Conservation (phyloP, 2,888 invertebrate species). For the Himalopsyche anomala region DNA sequence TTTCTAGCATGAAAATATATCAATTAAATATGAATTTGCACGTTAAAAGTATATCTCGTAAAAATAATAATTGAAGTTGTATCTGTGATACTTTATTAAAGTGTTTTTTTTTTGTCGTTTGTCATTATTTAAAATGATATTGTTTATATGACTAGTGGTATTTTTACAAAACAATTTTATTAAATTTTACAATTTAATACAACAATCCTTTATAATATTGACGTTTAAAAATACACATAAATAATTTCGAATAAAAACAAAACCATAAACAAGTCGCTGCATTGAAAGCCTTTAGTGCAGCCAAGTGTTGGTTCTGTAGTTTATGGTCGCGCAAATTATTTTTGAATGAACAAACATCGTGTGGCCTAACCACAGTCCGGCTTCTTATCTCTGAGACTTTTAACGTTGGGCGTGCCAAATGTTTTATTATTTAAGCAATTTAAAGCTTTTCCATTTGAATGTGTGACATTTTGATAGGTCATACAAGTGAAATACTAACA, state of each 20-base stretch:
- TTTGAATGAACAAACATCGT: slow-evolving; percentile 30
- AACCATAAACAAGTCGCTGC: slow-evolving; percentile 9
- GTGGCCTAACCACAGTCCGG: neutral
- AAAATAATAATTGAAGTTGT: too few relatives aligned
- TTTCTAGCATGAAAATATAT: too few relatives aligned
- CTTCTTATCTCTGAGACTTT: slow-evolving; percentile 7
- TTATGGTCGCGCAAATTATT: slow-evolving; percentile 40
- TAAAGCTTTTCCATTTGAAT: too few relatives aligned
- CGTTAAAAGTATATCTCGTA: too few relatives aligned
- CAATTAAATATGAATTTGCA: too few relatives aligned
- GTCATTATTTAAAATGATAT: neutral
- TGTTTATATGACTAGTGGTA: neutral
- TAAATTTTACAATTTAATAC: neutral
- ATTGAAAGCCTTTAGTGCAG: slow-evolving; percentile 14
- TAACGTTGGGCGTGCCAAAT: neutral
- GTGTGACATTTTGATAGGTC: too few relatives aligned
- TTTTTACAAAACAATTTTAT: neutral
- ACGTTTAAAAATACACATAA: neutral
- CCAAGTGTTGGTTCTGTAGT: slow-evolving; percentile 19
- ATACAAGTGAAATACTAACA: too few relatives aligned
- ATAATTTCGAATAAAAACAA: slow-evolving; percentile 19
- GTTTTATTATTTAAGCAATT: neutral
- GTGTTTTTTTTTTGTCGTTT: too few relatives aligned
- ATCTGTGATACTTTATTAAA: too few relatives aligned
- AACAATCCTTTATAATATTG: slow-evolving; percentile 20